A percentile compares a stretch with the other conserved stretches of the same genome.
Conservation (phyloP, 2,113 vertebrate species). For the Pterocles burchelli region DNA sequence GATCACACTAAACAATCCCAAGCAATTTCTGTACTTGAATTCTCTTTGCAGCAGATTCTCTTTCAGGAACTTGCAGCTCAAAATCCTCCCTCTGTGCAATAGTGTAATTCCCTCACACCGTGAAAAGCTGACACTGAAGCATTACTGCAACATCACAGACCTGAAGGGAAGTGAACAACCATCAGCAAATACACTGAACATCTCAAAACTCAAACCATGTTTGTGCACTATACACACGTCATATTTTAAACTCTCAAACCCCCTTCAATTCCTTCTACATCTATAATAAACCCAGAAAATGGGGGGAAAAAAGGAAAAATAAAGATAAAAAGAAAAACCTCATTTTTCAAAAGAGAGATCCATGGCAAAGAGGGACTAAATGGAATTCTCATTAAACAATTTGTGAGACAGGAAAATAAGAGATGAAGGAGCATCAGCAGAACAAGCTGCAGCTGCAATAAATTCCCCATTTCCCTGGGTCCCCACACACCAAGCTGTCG, state of each 20-base stretch:
- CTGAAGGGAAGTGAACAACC: neutral
- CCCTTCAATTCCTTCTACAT: neutral
- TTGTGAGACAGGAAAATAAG: neutral
- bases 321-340: too few species aligned
- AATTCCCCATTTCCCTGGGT: neutral
- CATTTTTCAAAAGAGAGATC: neutral
- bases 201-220: too few species aligned
- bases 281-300: neutral
- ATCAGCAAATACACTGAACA: accelerated
- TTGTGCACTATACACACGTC: neutral
- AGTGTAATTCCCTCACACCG: neutral
- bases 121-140: neutral
- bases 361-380: neutral
- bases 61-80: neutral
- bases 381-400: neutral
- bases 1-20: too few species aligned
- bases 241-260: neutral
- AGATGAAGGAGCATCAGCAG: neutral
- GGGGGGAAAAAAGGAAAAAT: accelerated
- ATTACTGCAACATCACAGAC: neutral
- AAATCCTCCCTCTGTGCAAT: neutral
- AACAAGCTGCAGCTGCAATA: neutral
- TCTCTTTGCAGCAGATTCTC: neutral
- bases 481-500: neutral
- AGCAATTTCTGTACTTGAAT: accelerated